Conservation (phyloP, 2,113 vertebrate species). For the Ictidomys tridecemlineatus region DNA sequence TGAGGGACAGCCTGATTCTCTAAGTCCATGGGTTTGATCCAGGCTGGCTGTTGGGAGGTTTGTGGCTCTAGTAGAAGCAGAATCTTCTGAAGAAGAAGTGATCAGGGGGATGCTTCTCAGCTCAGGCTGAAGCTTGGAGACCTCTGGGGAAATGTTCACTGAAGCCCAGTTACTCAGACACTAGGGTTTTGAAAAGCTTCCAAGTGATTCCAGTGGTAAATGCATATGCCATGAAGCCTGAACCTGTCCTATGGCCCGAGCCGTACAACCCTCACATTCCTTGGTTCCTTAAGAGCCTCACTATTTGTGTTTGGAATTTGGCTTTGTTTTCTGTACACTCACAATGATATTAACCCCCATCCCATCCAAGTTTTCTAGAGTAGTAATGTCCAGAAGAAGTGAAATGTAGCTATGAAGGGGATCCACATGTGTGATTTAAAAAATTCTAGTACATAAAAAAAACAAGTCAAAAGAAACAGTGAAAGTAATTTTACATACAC, state of each 20-base stretch:
- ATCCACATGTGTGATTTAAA: neutral
- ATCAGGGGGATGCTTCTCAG: fast-evolving
- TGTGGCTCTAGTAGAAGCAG: neutral
- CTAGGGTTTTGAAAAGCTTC: neutral
- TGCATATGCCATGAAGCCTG: too few species aligned
- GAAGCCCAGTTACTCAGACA: neutral
- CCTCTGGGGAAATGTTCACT: neutral
- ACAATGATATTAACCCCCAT: neutral
- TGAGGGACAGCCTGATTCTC: neutral
- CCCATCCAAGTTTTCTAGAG: neutral
- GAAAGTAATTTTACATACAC: neutral
- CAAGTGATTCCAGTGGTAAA: neutral
- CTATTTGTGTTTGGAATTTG: neutral
- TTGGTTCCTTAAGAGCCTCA: neutral
- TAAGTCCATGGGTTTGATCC: neutral
- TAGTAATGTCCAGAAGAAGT: neutral
- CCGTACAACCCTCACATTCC: fast-evolving
- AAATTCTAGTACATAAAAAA: neutral
- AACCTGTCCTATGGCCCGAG: neutral
- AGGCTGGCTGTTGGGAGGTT: neutral
- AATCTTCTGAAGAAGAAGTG: neutral
- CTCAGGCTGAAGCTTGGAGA: fast-evolving
- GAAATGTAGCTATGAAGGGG: neutral
- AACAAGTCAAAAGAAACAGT: neutral
- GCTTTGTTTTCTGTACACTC: neutral